Base-by-base conservation (phyloP, 1,140 invertebrate genomes). In the Lethrus apterus region DNA sequence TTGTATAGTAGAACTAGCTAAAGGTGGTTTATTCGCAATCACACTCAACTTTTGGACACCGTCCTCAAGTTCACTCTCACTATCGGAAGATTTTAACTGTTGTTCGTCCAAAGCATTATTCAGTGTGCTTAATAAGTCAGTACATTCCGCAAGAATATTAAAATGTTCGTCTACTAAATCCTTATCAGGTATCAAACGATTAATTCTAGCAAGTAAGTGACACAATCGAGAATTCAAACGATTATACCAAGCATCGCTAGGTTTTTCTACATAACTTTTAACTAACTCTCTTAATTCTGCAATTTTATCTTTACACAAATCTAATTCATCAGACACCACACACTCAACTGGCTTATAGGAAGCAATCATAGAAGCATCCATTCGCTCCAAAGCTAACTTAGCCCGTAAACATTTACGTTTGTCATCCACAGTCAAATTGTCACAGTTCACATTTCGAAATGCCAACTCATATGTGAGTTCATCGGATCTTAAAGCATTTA, bases 401-500 rank as follows among this genome's bases (percentile, higher is more conserved):
- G 24, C 7, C 7, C 24, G 24, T 29, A 29, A n/a, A n/a, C n/a
- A n/a, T n/a, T n/a, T n/a, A n/a, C n/a, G n/a, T n/a, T n/a, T n/a
- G n/a, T n/a, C n/a, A 29, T 29, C 24, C 24, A 29, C 24, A 29
- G 7, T 29, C 7, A 29, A 29, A 29, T 29, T n/a, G n/a, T 7
- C n/a, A 29, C 7, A 7, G n/a, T 29, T n/a, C 7, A 29, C n/a
- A 29, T 29, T 29, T 29, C 24, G 7, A n/a, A 29, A 29, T 7
- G 7, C 7, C 24, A 29, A 29, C n/a, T 29, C 24, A 8, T 29
- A 7, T 8, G 24, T 29, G 7, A 29, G n/a, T 29, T 29, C 24
- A n/a, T 29, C 24, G n/a, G 24, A 29, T 29, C n/a, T 29, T 29
- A 29, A 29, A 29, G 24, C 24, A 29, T 29, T 29, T 7, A 29